These are phyloP conservation scores for Clostera curtula DNA, from an alignment of 2,888 invertebrate genomes.

Conservation along the genomic window DNA sequence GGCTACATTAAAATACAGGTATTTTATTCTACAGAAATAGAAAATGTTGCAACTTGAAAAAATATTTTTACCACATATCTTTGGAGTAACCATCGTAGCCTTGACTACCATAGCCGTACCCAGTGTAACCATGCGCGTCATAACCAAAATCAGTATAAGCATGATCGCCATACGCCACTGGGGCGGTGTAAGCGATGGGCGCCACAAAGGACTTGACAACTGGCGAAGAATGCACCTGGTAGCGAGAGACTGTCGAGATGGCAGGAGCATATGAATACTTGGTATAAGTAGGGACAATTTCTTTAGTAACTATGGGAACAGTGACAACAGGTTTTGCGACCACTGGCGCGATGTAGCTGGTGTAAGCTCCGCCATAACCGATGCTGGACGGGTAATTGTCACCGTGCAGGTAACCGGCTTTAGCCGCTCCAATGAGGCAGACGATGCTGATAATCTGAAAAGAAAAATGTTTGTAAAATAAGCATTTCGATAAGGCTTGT, in stretches of 20 bases:
- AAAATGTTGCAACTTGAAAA: too few relatives aligned
- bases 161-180: constrained; percentile 7
- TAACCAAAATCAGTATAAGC: too few relatives aligned
- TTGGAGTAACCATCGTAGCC: constrained; percentile 28
- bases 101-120: constrained; percentile 7
- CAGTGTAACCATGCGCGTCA: constrained; percentile 5
- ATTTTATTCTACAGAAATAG: too few relatives aligned
- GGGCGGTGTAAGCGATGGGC: constrained; percentile 24
- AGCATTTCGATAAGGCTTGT: too few relatives aligned
- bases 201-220: constrained; percentile 30
- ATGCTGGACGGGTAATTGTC: constrained; percentile 21
- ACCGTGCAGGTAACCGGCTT: constrained; percentile 37
- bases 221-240: constrained; percentile 37
- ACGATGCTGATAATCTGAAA: constrained; percentile 38
- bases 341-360: constrained; percentile 25
- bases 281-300: constrained; percentile 24
- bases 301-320: constrained; percentile 25
- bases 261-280: constrained; percentile 31
- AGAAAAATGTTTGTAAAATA: too few relatives aligned
- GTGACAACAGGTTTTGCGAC: constrained; percentile 22
- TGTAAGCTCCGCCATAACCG: constrained; percentile 29
- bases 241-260: constrained; percentile 39
- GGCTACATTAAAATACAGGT: too few relatives aligned
- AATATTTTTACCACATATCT: constrained; percentile 37
- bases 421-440: constrained; percentile 37